Conservation (phyloP, 2,888 invertebrate genomes). For the Eubasilissa splendida region DNA sequence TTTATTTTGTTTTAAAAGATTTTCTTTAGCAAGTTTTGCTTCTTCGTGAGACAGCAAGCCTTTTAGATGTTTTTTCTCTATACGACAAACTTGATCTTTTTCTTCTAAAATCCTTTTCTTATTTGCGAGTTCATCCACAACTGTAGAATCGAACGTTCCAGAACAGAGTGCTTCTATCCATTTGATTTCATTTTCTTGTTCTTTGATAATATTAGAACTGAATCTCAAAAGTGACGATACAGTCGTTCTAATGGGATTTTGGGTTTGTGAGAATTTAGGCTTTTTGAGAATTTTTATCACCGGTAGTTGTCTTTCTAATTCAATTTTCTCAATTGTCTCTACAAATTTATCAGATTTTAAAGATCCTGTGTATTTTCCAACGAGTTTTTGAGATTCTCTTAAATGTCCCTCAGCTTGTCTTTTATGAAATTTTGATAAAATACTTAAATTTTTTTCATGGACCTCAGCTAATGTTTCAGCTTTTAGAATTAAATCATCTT, state of each 20-base stretch:
- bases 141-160: conserved; percentile 67
- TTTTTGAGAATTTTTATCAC: not conserved
- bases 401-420: conserved; percentile 64
- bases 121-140: conserved; percentile 67
- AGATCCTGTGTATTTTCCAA: conserved; percentile 63
- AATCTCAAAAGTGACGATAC: conserved; percentile 71
- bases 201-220: conserved; percentile 68
- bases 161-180: conserved; percentile 70
- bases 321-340: conserved; percentile 62
- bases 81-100: conserved; percentile 69
- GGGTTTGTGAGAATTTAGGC: conserved; percentile 36
- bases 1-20: conserved; percentile 68
- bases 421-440: conserved; percentile 65
- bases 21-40: conserved; percentile 73
- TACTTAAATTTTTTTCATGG: conserved; percentile 65
- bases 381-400: conserved; percentile 63
- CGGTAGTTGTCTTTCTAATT: conserved; percentile 61
- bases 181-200: conserved; percentile 69
- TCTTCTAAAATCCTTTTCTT: conserved; percentile 68
- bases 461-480: conserved; percentile 63
- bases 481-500: conserved; percentile 60
- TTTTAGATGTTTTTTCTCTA: conserved; percentile 74
- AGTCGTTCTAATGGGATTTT: conserved; percentile 65
- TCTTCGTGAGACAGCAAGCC: conserved; percentile 75
- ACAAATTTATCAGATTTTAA: conserved; percentile 63